Percentiles rank a stretch among this genome's conserved stretches.
These are phyloP conservation scores for Harpagoxenus sublaevis DNA, from an alignment of 2,888 invertebrate genomes.

Conservation along the genomic window DNA sequence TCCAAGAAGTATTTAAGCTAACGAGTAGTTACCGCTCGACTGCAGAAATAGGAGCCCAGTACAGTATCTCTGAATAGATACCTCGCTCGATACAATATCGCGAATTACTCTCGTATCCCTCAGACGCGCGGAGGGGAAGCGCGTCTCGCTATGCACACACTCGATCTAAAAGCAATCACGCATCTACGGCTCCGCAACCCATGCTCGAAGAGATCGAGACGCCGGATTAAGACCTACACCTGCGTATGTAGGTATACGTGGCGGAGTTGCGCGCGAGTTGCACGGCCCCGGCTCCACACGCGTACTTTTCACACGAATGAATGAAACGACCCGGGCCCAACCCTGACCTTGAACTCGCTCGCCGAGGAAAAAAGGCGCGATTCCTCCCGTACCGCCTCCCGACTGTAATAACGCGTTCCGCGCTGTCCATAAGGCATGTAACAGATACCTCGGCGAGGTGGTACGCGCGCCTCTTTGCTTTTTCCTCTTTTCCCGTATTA, in stretches of 20 bases:
- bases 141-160: constrained; percentile 33
- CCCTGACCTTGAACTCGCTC: constrained; percentile 80
- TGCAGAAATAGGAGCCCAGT: background rate
- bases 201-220: constrained; percentile 37
- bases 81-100: background rate
- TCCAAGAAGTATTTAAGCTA: constrained; percentile 11
- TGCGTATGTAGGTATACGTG: constrained; percentile 15
- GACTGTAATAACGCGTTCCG: constrained; percentile 81
- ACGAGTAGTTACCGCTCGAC: background rate
- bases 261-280: constrained; percentile 35
- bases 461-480: constrained; percentile 60
- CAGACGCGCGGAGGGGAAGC: background rate
- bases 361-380: constrained; percentile 67
- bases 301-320: constrained; percentile 79
- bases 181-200: background rate
- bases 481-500: constrained; percentile 74
- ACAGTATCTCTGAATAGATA: background rate
- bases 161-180: constrained; percentile 44
- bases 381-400: constrained; percentile 65
- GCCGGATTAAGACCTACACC: constrained; percentile 47
- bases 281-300: constrained; percentile 53
- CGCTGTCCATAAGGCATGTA: constrained; percentile 76
- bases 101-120: constrained; percentile 8
- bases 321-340: constrained; percentile 79
- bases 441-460: constrained; percentile 71